A percentile compares a stretch with the other conserved stretches of the same genome.
Conservation (phyloP, 2,797 vertebrate species). For the Xenopus petersii region DNA sequence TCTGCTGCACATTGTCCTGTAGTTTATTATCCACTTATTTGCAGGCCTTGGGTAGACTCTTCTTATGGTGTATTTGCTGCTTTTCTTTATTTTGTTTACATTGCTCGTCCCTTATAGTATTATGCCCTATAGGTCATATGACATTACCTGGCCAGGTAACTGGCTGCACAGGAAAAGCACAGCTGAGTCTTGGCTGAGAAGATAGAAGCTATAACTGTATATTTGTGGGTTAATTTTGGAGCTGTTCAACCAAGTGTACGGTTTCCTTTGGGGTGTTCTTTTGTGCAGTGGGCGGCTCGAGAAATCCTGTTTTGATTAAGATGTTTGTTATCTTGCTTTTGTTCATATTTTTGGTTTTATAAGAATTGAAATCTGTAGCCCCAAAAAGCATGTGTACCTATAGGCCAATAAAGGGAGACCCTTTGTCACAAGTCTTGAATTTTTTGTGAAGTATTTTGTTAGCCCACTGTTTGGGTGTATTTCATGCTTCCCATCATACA, state of each 20-base stretch:
- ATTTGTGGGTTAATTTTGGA: slow-evolving; percentile 12
- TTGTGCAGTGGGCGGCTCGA: slow-evolving; percentile 12
- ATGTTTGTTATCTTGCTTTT: slow-evolving; percentile 49
- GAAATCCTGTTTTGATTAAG: slow-evolving; percentile 42
- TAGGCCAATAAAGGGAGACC: slow-evolving; percentile 66
- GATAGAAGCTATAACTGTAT: slow-evolving; percentile 6
- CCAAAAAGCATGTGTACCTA: slow-evolving; percentile 66
- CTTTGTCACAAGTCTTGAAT: slow-evolving; percentile 55
- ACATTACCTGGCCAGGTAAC: slow-evolving; percentile 10
- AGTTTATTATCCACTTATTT: not conserved
- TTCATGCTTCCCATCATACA: not conserved
- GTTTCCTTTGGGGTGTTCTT: slow-evolving; percentile 1
- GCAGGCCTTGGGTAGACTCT: slow-evolving; percentile 7
- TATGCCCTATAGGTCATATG: slow-evolving; percentile 28
- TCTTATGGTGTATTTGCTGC: slow-evolving; percentile 14
- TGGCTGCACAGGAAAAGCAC: slow-evolving; percentile 1
- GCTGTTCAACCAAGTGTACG: not conserved
- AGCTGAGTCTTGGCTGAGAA: slow-evolving; percentile 24
- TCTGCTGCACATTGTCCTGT: not conserved
- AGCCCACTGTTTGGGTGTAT: not conserved
- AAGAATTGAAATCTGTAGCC: slow-evolving; percentile 61
- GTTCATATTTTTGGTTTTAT: slow-evolving; percentile 57
- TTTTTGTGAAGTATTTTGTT: not conserved
- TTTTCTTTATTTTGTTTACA: slow-evolving; percentile 7
- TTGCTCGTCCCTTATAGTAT: slow-evolving; percentile 36